Evolutionary conservation across 2,797 vertebrate genomes (phyloP), one percentile per base, ranked within the genome.

Genomic region (Buceros bicornis): DNA sequence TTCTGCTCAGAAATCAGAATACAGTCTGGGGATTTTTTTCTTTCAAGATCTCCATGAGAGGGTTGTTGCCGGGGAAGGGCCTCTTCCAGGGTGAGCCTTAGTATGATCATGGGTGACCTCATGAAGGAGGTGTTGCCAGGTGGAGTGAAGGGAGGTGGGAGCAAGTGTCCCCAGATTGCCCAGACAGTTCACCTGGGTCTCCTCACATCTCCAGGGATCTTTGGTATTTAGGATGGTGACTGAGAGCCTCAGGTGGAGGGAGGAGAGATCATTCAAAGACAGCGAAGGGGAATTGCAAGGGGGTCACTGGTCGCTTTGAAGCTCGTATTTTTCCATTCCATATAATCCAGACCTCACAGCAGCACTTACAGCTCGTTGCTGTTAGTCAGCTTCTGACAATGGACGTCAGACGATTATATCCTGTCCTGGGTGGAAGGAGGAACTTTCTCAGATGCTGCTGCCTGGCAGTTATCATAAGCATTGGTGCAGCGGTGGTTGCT

Each of bases 391-490:
- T 89, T 93, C 86, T 95, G 80, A 73, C 82, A 79, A 3, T 31
- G 45, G 25, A 64, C 5, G 0, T 60, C 43, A 79, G 79, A 48
- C 51, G 81, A 57, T 91, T 90, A 50, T 77, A 89, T 89, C 85
- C 73, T 82, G 37, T 62, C 42, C 51, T 74, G 40, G 33, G 40
- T 15, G 72, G 54, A 43, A 66, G 58, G 37, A 91, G 51, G 64
- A 87, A 11, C 72, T 90, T 83, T 54, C 62, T 84, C 56, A 87
- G 71, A 57, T 94, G 57, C 33, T 83, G 54, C 53, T 95, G 73
- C 78, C 58, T 93, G 35, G 56, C 37, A 57, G 26, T 84, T 87
- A 31, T 3, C 74, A 24, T 72, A 64, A 54, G 42, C 51, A 43
- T 62, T n/a, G 61, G 51, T 79, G 51, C 7, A 0, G 74, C 48